A percentile compares a stretch with the other conserved stretches of the same genome.
phyloP scores from a whole-genome alignment of 2,888 invertebrate species.

The Crematogaster levior region DNA sequence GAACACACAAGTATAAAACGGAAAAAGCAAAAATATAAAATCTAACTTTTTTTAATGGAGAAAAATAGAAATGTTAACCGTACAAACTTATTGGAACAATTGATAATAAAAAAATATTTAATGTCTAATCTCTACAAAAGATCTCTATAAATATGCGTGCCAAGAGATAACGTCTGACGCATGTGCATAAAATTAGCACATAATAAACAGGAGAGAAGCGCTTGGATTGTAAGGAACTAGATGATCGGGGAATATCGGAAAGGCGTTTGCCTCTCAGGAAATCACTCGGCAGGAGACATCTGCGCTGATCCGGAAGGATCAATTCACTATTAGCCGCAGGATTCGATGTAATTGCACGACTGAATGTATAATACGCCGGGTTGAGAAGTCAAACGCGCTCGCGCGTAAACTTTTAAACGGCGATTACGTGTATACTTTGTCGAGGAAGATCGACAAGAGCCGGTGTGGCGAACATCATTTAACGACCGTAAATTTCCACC shows the following conservation, averaged over 20 bases:
- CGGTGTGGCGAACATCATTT: conserved; percentile 59
- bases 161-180: too few relatives aligned
- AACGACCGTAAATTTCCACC: conserved; percentile 65
- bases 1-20: neutral
- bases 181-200: neutral
- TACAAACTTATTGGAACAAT: neutral
- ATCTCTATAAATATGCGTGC: neutral
- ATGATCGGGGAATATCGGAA: neutral
- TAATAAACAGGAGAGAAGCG: neutral
- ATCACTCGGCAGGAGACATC: neutral
- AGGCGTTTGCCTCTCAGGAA: conserved; percentile 1
- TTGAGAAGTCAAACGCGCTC: conserved; percentile 55
- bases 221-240: neutral
- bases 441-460: conserved; percentile 61
- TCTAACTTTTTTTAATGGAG: neutral
- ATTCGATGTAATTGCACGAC: conserved; percentile 60
- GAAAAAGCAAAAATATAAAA: neutral
- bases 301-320: conserved; percentile 6
- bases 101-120: neutral
- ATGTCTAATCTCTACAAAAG: neutral
- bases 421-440: conserved; percentile 63
- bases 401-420: conserved; percentile 59
- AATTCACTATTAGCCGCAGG: conserved; percentile 13
- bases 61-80: neutral
- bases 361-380: too few relatives aligned